Percentiles rank a stretch among this genome's conserved stretches.
Evolutionary conservation across 2,797 vertebrate species (phyloP).

Genomic region (Xiphophorus birchmanni): DNA sequence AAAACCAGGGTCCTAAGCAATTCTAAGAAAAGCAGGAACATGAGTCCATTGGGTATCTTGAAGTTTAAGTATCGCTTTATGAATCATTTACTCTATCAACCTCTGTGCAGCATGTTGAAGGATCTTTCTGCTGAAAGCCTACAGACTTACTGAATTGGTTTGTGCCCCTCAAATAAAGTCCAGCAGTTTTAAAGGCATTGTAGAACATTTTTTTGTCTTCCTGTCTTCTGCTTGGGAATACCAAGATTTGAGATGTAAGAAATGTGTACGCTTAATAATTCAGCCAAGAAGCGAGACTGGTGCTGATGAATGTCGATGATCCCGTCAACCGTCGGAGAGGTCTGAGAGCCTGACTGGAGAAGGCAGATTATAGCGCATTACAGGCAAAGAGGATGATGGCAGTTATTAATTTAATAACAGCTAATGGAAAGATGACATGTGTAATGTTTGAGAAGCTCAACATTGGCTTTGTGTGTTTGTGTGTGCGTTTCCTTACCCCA

Average conservation of each 20-base stretch:
- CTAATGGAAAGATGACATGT: conserved; percentile 51
- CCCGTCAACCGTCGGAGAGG: conserved; percentile 50
- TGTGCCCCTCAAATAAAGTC: conserved; percentile 39
- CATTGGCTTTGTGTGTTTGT: conserved; percentile 17
- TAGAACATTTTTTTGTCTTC: conserved; percentile 23
- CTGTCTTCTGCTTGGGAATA: conserved; percentile 6
- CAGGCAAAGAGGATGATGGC: conserved; percentile 59
- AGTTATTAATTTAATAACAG: conserved; percentile 64
- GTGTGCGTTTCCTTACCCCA: conserved; percentile 34
- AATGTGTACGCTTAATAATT: conserved; percentile 52
- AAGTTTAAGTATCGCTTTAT: background rate
- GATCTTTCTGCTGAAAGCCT: conserved; percentile 1
- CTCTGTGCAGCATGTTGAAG: conserved; percentile 21
- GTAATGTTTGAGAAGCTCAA: conserved; percentile 27
- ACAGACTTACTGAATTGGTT: conserved; percentile 43
- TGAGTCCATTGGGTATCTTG: background rate
- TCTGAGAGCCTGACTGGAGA: conserved; percentile 49
- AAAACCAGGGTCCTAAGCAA: background rate
- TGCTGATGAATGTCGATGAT: conserved; percentile 48
- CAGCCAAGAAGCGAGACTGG: conserved; percentile 27
- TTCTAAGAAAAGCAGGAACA: background rate
- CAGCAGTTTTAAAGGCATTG: conserved; percentile 28
- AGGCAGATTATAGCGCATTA: conserved; percentile 56
- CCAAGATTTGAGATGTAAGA: conserved; percentile 32
- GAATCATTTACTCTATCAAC: conserved; percentile 28